Evolutionary conservation across 2,888 invertebrate species (phyloP).

Genomic region (Lasioglossum lativentre): DNA sequence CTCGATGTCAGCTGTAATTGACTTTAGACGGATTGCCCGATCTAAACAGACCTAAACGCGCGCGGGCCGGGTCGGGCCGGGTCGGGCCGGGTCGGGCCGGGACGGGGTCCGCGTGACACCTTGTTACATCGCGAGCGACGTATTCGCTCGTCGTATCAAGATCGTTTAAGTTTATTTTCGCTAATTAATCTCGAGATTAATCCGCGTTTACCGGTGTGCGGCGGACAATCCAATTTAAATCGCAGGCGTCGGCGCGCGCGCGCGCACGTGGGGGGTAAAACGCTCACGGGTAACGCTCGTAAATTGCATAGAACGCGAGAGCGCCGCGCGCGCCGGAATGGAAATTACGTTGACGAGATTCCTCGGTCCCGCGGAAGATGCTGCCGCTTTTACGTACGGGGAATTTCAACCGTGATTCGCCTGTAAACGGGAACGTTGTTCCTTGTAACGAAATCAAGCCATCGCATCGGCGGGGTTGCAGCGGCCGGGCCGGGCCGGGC

Average conservation of each 20-base stretch:
- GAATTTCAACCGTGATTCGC: conserved; percentile 34
- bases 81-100: too few relatives aligned
- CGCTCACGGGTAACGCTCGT: conserved; percentile 20
- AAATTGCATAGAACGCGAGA: conserved; percentile 58
- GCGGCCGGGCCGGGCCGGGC: not conserved
- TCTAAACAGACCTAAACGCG: conserved; percentile 26
- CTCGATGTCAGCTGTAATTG: not conserved
- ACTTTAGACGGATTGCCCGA: not conserved
- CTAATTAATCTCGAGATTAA: conserved; percentile 70
- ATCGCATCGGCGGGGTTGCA: not conserved
- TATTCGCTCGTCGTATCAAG: conserved; percentile 39
- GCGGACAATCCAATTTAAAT: conserved; percentile 68
- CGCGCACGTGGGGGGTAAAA: not conserved
- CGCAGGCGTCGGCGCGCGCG: conserved; percentile 23
- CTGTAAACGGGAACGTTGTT: conserved; percentile 37
- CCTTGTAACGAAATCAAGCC: conserved; percentile 38
- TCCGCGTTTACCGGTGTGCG: conserved; percentile 46
- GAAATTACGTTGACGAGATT: conserved; percentile 67
- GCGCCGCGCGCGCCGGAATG: conserved; percentile 42
- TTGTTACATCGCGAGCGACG: not conserved
- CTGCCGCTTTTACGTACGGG: conserved; percentile 44
- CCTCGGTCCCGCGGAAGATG: conserved; percentile 44
- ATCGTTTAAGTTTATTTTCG: conserved; percentile 61
- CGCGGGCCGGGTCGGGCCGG: not conserved
- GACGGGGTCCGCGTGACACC: not conserved